Evolutionary conservation across 2,888 invertebrate genomes (phyloP).

Genomic region (Megastigmus dorsalis): DNA sequence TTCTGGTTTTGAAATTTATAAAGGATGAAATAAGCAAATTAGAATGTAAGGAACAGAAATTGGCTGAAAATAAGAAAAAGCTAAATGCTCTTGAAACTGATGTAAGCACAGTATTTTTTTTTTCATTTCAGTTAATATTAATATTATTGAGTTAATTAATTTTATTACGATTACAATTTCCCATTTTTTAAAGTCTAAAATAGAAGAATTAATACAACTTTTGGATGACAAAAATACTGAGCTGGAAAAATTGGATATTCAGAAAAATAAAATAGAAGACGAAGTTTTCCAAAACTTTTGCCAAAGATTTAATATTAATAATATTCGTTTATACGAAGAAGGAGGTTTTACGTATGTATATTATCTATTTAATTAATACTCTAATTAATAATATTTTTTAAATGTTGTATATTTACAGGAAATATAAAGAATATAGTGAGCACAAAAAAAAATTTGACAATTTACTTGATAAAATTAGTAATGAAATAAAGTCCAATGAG

Average conservation of each 20-base stretch:
- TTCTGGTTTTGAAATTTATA: not conserved
- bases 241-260: slow-evolving; percentile 89
- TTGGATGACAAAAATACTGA: slow-evolving; percentile 79
- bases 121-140: not conserved
- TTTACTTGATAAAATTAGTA: slow-evolving; percentile 90
- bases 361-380: not conserved
- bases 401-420: slow-evolving; percentile 67
- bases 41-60: not conserved
- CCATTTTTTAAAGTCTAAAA: not conserved
- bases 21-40: not conserved
- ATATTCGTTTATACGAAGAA: slow-evolving; percentile 97
- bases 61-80: not conserved
- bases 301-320: slow-evolving; percentile 89
- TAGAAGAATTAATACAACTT: not conserved
- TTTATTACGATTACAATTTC: no score
- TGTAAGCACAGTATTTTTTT: not conserved
- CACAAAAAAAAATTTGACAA: slow-evolving; percentile 94
- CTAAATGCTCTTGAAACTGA: not conserved
- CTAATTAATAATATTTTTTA: slow-evolving; percentile 21
- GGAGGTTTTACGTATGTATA: slow-evolving; percentile 82
- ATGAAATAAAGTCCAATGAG: slow-evolving; percentile 94
- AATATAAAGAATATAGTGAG: slow-evolving; percentile 92
- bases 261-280: slow-evolving; percentile 95
- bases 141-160: not conserved
- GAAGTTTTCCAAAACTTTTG: slow-evolving; percentile 95